These are phyloP conservation scores for Ovis canadensis DNA, from an alignment of 2,113 vertebrate species.

Conservation along the genomic window DNA sequence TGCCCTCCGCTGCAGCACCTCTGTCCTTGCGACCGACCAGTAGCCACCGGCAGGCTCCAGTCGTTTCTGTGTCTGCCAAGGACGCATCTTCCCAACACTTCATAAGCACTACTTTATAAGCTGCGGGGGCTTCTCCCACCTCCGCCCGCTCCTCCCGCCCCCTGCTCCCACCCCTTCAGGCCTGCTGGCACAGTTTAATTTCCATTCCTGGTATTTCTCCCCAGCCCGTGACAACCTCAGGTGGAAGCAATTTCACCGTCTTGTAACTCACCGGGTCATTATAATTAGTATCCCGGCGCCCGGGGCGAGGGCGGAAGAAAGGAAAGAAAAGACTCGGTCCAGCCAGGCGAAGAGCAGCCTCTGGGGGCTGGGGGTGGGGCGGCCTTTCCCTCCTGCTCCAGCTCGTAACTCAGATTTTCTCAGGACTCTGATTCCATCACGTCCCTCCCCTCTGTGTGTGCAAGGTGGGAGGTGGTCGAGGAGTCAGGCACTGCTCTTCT, in stretches of 20 bases:
- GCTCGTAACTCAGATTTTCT: not conserved
- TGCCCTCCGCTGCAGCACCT: not conserved
- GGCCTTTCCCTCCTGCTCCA: not conserved
- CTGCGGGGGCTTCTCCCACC: conserved; percentile 40
- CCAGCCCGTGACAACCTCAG: conserved; percentile 67
- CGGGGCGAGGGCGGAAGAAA: conserved; percentile 57
- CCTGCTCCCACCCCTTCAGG: conserved; percentile 51
- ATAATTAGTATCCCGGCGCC: conserved; percentile 69
- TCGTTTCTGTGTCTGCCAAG: not conserved
- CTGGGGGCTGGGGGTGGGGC: not conserved
- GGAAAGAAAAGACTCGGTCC: conserved; percentile 36
- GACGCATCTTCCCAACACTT: conserved; percentile 6
- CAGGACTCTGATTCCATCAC: not conserved
- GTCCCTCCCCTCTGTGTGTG: not conserved
- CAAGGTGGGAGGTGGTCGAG: not conserved
- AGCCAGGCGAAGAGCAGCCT: conserved; percentile 47
- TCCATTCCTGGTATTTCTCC: conserved; percentile 68
- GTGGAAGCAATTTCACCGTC: conserved; percentile 74
- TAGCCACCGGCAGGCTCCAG: not conserved
- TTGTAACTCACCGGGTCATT: conserved; percentile 76
- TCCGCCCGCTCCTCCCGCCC: not conserved
- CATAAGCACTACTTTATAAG: conserved; percentile 63
- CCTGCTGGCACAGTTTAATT: conserved; percentile 73
- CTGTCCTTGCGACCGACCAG: not conserved
- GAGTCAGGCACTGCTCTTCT: not conserved